Evolutionary conservation across 2,888 invertebrate species (phyloP).

Genomic region (Sesia apiformis): DNA sequence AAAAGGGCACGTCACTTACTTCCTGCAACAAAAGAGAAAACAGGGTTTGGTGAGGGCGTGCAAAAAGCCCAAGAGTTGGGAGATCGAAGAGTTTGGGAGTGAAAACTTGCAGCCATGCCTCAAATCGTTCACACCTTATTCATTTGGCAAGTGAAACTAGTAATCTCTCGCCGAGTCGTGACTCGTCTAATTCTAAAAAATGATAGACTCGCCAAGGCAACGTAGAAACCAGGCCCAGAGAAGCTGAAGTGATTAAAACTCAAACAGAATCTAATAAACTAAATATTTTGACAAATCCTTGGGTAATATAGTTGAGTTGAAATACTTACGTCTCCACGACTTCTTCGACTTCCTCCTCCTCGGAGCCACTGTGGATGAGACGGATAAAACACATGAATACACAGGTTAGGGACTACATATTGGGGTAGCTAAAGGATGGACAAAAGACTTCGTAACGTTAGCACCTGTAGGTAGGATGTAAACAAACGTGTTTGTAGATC

Average conservation of each 20-base stretch:
- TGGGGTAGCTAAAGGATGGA: neutral
- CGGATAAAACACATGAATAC: neutral
- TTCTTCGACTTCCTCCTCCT: slow-evolving; percentile 87
- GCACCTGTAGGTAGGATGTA: neutral
- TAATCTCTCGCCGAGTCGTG: neutral
- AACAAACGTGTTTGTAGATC: neutral
- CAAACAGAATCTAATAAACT: slow-evolving; percentile 51
- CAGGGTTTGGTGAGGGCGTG: slow-evolving; percentile 64
- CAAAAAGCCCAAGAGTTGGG: slow-evolving; percentile 49
- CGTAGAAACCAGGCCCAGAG: slow-evolving; percentile 51
- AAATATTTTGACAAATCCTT: slow-evolving; percentile 11
- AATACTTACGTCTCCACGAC: slow-evolving; percentile 83
- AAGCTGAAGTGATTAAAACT: slow-evolving; percentile 59
- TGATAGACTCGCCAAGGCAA: slow-evolving; percentile 53
- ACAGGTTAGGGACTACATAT: neutral
- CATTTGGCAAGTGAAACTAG: slow-evolving; percentile 16
- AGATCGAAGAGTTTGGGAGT: slow-evolving; percentile 33
- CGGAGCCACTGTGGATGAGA: slow-evolving; percentile 71
- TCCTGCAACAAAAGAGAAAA: slow-evolving; percentile 74
- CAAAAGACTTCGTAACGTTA: neutral
- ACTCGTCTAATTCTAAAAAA: slow-evolving; percentile 19
- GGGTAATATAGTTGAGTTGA: slow-evolving; percentile 2
- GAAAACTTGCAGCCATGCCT: slow-evolving; percentile 47
- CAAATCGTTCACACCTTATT: slow-evolving; percentile 28
- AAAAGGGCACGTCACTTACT: slow-evolving; percentile 73